These are phyloP conservation scores for Phrynosoma platyrhinos DNA, from an alignment of 2,113 vertebrate genomes.

Conservation along the genomic window DNA sequence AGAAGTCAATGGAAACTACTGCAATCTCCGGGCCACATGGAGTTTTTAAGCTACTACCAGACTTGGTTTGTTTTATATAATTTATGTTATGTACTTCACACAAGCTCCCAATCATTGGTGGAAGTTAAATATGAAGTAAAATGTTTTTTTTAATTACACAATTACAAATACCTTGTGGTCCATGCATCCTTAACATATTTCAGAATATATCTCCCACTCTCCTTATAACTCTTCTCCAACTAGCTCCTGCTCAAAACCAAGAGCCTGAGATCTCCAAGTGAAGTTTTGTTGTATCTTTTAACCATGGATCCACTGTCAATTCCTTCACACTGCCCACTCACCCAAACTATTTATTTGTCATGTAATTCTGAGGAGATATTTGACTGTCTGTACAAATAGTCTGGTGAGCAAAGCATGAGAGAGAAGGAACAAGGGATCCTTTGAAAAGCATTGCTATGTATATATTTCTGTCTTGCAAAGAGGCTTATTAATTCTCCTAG, in stretches of 20 bases:
- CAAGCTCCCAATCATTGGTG: neutral
- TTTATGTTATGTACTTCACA: neutral
- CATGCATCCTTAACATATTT: neutral
- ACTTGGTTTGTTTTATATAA: neutral
- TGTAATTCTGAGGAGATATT: conserved; percentile 15
- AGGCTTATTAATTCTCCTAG: conserved; percentile 15
- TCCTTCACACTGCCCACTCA: neutral
- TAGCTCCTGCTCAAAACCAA: neutral
- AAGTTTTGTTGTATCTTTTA: neutral
- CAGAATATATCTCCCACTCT: neutral
- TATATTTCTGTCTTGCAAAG: conserved; percentile 13
- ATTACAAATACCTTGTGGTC: neutral
- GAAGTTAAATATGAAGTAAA: neutral
- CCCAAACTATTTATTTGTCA: conserved; percentile 30
- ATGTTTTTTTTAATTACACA: neutral
- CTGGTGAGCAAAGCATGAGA: conserved; percentile 23
- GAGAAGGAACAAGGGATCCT: conserved; percentile 7
- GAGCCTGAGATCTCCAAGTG: neutral
- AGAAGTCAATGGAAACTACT: too few species aligned
- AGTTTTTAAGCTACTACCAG: too few species aligned
- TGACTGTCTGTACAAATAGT: conserved; percentile 22
- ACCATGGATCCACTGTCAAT: neutral
- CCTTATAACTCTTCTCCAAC: neutral
- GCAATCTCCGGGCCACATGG: too few species aligned
- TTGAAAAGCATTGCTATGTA: conserved; percentile 15